Conservation (phyloP, 1,140 invertebrate species). For the Brachionus calyciflorus region DNA sequence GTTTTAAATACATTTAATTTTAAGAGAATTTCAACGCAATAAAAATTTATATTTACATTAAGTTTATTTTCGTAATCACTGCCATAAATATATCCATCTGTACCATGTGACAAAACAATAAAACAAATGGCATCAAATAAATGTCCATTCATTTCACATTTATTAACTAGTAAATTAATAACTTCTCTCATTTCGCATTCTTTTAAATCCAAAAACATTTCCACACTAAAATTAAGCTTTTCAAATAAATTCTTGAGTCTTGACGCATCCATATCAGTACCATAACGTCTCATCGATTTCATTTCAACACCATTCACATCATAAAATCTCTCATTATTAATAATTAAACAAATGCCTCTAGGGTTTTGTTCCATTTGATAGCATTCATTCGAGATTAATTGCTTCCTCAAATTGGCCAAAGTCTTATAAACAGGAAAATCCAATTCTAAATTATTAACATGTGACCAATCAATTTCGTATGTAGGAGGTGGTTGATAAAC, state of each 20-base stretch:
- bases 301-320: constrained; percentile 59
- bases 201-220: constrained; percentile 33
- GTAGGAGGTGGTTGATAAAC: background rate
- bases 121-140: constrained; percentile 55
- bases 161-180: constrained; percentile 56
- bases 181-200: constrained; percentile 67
- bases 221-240: constrained; percentile 71
- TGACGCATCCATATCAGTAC: constrained; percentile 69
- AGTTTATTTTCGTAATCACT: constrained; percentile 66
- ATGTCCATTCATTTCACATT: background rate
- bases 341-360: constrained; percentile 79
- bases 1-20: background rate
- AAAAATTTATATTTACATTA: too few relatives aligned
- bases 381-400: background rate
- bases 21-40: background rate
- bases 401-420: background rate
- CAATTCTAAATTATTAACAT: background rate
- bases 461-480: constrained; percentile 1
- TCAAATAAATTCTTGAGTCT: constrained; percentile 63
- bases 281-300: constrained; percentile 61
- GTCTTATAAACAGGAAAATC: constrained; percentile 23
- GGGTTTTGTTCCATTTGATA: constrained; percentile 72
- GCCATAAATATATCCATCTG: constrained; percentile 79
- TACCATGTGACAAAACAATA: constrained; percentile 81
- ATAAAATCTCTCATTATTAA: constrained; percentile 74